phyloP scores from a whole-genome alignment of 2,888 invertebrate genomes.

The Dione vanillae region DNA sequence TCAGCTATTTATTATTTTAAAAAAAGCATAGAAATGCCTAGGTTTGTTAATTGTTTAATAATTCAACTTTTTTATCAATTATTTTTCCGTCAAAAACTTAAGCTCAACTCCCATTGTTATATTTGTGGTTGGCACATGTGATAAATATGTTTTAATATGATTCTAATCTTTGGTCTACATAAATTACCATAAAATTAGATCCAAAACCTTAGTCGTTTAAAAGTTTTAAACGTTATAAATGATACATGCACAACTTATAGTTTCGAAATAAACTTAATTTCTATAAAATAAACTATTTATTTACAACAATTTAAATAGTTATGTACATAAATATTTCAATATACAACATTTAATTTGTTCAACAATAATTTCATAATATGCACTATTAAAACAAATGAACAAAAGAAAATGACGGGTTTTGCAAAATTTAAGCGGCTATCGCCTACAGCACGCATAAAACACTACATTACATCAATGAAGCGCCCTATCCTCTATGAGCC shows the following conservation, averaged over 20 bases:
- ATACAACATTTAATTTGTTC: constrained; percentile 72
- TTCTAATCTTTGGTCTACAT: constrained; percentile 76
- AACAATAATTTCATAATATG: constrained; percentile 56
- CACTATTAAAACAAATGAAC: constrained; percentile 42
- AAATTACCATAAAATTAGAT: constrained; percentile 64
- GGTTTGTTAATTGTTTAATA: background rate
- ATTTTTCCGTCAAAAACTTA: background rate
- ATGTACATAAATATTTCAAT: constrained; percentile 71
- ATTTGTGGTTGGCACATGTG: constrained; percentile 33
- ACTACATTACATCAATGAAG: constrained; percentile 7
- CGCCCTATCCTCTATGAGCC: background rate
- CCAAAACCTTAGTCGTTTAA: constrained; percentile 44
- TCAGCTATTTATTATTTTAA: background rate
- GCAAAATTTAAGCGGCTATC: constrained; percentile 1
- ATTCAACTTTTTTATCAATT: background rate
- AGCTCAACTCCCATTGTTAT: background rate
- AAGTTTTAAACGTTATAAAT: constrained; percentile 27
- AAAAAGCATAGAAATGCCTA: background rate
- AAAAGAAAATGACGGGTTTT: constrained; percentile 21
- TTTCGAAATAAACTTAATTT: constrained; percentile 47
- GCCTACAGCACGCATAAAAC: background rate
- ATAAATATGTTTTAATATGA: constrained; percentile 50
- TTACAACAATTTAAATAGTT: constrained; percentile 80
- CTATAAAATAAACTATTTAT: constrained; percentile 77
- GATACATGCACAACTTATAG: constrained; percentile 47